Evolutionary conservation across 2,888 invertebrate species (phyloP), one percentile per base, ranked within the genome.

Genomic region (Chloroclysta siterata): DNA sequence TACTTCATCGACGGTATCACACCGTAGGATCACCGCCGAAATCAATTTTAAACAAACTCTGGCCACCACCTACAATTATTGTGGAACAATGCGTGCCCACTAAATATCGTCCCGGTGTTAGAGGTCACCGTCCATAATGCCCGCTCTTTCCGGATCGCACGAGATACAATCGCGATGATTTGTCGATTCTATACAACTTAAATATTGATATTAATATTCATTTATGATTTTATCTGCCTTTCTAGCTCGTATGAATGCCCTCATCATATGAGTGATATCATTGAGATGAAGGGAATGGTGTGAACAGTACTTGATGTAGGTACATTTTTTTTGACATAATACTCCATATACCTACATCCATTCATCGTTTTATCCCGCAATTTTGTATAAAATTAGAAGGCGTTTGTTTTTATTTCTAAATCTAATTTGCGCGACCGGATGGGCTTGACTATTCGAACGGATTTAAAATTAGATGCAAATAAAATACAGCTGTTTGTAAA

Each of bases 1-100:
- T 67, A 77, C 77, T 71, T 78, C 80, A 83, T 81, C 79, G 82
- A 81, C 83, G 83, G 76, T 90, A 91, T 92, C 92, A 78, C 76
- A 64, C 67, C 72, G 66, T 73, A 72, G 75, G 82, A 90, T 92
- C 91, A 84, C 79, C 80, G 78, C 88, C 91, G 85, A 89, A 93
- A 91, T 91, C 92, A 90, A 92, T 92, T 93, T 90, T 89, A 90
- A 91, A 91, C 89, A 90, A 90, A 91, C 90, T 89, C 83, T 83
- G 84, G 82, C 88, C 87, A 85, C 87, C 89, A 89, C 90, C 90
- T 90, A 89, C 89, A 91, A 91, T 90, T 90, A 91, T 87, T 81
- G 80, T 76, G 78, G 84, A 87, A 90, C 90, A 90, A 90, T 89
- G 84, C 85, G 81, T 81, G 77, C 76, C 72, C 83, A 86, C 83